These are phyloP conservation scores for Eupithecia insigniata DNA, from an alignment of 2,888 invertebrate species.

Conservation along the genomic window DNA sequence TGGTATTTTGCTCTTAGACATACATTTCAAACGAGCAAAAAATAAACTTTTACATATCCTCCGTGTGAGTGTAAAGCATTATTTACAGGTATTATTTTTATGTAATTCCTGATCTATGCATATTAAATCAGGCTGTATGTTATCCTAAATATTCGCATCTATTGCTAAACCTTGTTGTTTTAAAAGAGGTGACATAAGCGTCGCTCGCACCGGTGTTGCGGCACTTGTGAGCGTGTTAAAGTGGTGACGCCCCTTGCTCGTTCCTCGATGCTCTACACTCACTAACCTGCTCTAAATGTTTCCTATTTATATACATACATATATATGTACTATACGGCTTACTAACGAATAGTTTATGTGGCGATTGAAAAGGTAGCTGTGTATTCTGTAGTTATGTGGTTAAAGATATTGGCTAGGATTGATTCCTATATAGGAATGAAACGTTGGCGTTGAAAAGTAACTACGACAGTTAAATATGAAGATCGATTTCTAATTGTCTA, in stretches of 20 bases:
- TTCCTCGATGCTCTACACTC: constrained; percentile 51
- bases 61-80: background rate
- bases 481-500: background rate
- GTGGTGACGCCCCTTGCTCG: constrained; percentile 61
- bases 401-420: background rate
- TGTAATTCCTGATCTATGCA: background rate
- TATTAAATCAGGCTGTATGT: background rate
- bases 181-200: constrained; percentile 44
- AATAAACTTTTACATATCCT: no score
- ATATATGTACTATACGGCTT: background rate
- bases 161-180: background rate
- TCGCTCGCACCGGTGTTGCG: constrained; percentile 51
- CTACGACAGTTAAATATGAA: no score
- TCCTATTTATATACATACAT: constrained; percentile 24
- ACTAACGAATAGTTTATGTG: background rate
- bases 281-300: constrained; percentile 30
- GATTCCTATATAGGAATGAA: background rate
- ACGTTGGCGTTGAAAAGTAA: background rate
- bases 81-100: background rate
- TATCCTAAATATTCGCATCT: background rate
- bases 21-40: background rate
- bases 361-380: background rate
- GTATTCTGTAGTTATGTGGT: background rate
- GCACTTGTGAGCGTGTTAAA: constrained; percentile 73
- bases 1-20: background rate